Evolutionary conservation across 1,140 invertebrate genomes (phyloP).

Genomic region (Drosophila burlai): DNA sequence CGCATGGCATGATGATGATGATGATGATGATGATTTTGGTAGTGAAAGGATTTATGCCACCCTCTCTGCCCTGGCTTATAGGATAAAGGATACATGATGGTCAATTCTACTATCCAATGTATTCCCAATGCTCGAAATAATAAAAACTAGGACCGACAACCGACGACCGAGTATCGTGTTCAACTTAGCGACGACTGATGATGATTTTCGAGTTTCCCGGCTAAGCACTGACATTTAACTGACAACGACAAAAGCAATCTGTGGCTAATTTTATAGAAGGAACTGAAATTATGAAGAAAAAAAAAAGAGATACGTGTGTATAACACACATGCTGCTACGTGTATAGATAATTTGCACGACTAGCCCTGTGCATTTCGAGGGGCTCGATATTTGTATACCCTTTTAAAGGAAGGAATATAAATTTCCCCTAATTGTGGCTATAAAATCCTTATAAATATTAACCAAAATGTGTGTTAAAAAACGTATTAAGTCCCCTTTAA

Average conservation of each 20-base stretch:
- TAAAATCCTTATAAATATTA: too few relatives aligned
- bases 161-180: constrained; percentile 11
- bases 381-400: constrained; percentile 48
- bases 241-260: constrained; percentile 62
- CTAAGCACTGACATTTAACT: constrained; percentile 63
- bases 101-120: background rate
- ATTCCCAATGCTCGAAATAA: background rate
- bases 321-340: constrained; percentile 34
- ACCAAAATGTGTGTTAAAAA: background rate
- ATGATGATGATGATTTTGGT: constrained; percentile 6
- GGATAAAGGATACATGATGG: constrained; percentile 43
- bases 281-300: constrained; percentile 52
- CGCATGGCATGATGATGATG: constrained; percentile 17
- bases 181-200: constrained; percentile 34
- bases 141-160: background rate
- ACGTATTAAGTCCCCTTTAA: fast-evolving
- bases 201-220: constrained; percentile 48
- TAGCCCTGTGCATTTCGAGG: constrained; percentile 33
- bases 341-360: constrained; percentile 56
- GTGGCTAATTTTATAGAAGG: constrained; percentile 45
- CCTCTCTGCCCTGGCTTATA: constrained; percentile 27
- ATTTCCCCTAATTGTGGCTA: too few relatives aligned
- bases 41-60: constrained; percentile 29
- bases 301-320: constrained; percentile 31
- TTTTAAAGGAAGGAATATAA: constrained; percentile 14